phyloP scores from a whole-genome alignment of 2,888 invertebrate species.

The Azorinus chamasolen region DNA sequence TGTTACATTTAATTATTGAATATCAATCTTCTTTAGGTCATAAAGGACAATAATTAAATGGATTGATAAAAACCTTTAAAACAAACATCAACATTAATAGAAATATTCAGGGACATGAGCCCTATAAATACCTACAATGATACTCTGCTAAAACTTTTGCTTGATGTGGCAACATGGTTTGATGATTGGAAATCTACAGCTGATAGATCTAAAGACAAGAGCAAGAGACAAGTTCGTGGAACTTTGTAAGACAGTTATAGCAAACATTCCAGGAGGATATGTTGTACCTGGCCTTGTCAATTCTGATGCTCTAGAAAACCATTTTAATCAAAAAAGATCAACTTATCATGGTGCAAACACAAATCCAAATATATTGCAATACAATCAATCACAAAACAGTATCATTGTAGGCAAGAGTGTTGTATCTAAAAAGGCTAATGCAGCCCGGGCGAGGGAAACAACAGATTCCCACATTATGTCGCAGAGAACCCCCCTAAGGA shows the following conservation, averaged over 20 bases:
- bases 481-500: no score
- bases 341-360: conserved; percentile 51
- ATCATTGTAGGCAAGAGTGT: no score
- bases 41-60: conserved; percentile 51
- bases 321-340: conserved; percentile 46
- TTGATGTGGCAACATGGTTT: no score
- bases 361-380: conserved; percentile 53
- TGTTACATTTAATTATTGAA: conserved; percentile 54
- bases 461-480: no score
- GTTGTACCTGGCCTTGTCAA: conserved; percentile 49
- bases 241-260: conserved; percentile 12
- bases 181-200: no score
- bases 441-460: no score
- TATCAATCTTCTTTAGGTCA: conserved; percentile 43
- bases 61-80: conserved; percentile 31
- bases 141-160: background rate
- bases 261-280: conserved; percentile 13
- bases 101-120: conserved; percentile 36
- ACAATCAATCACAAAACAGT: conserved; percentile 15
- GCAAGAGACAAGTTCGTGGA: no score
- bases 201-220: no score
- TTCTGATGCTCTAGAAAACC: conserved; percentile 58
- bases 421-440: no score
- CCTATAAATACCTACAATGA: conserved; percentile 20
- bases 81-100: conserved; percentile 39